A percentile compares a stretch with the other conserved stretches of the same genome.
phyloP scores from a whole-genome alignment of 2,113 vertebrate genomes.

The Tylochromis polylepis region DNA sequence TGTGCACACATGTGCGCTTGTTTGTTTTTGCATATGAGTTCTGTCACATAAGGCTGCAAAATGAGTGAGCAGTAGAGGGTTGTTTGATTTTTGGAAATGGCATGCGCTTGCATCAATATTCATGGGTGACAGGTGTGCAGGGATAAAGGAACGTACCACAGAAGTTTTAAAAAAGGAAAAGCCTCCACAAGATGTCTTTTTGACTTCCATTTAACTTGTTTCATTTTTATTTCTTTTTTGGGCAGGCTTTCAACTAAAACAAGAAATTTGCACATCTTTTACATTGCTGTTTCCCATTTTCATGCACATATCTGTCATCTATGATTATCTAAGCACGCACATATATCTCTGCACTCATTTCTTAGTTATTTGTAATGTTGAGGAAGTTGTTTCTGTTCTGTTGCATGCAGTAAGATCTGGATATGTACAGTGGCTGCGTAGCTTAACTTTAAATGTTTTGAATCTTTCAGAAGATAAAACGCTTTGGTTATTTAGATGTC shows the following conservation, averaged over 20 bases:
- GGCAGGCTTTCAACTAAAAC: background rate
- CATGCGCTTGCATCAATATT: conserved; percentile 6
- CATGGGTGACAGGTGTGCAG: conserved; percentile 24
- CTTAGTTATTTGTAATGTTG: background rate
- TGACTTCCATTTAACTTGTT: background rate
- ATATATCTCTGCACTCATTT: background rate
- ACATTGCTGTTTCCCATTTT: background rate
- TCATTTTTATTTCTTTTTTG: background rate
- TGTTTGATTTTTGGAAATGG: background rate
- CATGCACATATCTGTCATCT: background rate
- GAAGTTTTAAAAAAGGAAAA: background rate
- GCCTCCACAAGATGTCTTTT: background rate
- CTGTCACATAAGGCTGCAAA: background rate
- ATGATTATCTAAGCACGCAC: background rate
- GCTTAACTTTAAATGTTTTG: background rate
- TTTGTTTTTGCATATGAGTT: background rate
- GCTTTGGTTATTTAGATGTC: background rate
- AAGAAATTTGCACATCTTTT: background rate
- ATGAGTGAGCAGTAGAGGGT: background rate
- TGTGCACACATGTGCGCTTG: background rate
- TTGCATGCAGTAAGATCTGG: background rate
- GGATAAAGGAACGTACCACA: background rate
- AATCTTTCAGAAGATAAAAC: background rate
- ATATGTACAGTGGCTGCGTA: background rate
- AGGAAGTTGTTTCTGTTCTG: background rate